phyloP scores from a whole-genome alignment of 2,113 vertebrate species.

The Callipepla californica region DNA sequence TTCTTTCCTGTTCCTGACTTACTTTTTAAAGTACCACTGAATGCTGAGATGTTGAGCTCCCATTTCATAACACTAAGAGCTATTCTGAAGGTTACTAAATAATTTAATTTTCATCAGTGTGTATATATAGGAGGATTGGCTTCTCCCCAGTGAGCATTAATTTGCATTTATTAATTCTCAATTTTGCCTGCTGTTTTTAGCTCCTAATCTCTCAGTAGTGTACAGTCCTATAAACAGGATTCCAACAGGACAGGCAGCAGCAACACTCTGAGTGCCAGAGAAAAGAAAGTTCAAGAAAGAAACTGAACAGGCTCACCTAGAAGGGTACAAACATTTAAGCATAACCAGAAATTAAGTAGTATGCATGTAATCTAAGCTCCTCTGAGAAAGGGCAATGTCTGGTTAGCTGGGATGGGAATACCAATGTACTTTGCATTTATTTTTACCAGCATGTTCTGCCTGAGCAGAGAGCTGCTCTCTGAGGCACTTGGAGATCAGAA shows the following conservation, averaged over 20 bases:
- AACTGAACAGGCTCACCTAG: neutral
- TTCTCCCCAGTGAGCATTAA: constrained; percentile 38
- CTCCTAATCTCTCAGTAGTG: neutral
- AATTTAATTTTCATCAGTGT: constrained; percentile 35
- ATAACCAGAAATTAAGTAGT: neutral
- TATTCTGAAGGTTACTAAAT: constrained; percentile 51
- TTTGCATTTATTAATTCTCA: constrained; percentile 65
- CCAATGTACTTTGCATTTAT: neutral
- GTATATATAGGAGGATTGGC: constrained; percentile 24
- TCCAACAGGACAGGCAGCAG: neutral
- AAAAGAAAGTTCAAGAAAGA: neutral
- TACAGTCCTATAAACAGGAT: neutral
- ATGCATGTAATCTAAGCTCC: neutral
- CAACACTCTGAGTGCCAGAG: neutral
- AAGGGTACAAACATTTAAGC: neutral
- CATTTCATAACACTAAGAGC: neutral
- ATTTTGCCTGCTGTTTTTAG: constrained; percentile 50
- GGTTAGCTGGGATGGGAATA: neutral
- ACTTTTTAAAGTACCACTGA: constrained; percentile 2
- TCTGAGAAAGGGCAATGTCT: neutral
- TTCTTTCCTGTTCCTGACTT: neutral
- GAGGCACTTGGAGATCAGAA: neutral
- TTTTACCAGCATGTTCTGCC: neutral
- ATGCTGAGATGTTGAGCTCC: constrained; percentile 11
- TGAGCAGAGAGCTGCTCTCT: neutral